These are phyloP conservation scores for Melieria crassipennis DNA, from an alignment of 2,888 invertebrate species.

Conservation along the genomic window DNA sequence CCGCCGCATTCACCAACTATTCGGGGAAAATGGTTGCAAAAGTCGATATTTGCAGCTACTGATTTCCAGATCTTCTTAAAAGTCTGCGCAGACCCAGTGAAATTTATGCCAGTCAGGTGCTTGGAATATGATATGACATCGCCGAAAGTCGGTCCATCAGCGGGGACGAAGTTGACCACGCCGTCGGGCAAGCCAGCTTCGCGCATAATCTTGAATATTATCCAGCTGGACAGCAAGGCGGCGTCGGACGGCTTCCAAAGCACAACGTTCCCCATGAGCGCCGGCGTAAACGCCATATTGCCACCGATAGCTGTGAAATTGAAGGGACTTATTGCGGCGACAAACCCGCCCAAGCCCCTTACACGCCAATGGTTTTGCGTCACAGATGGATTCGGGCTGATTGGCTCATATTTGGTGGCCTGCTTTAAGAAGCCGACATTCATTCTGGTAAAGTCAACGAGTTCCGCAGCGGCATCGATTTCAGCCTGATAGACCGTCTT, in stretches of 20 bases:
- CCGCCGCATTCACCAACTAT: conserved; percentile 97
- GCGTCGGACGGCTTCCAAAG: conserved; percentile 99
- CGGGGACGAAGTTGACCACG: conserved; percentile 95
- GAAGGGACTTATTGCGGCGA: conserved; percentile 97
- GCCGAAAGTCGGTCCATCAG: conserved; percentile 85
- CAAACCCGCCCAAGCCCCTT: conserved; percentile 93
- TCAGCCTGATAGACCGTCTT: conserved; percentile 96
- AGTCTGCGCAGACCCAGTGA: conserved; percentile 95
- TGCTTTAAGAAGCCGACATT: conserved; percentile 84
- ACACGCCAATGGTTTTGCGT: conserved; percentile 84
- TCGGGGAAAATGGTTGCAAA: conserved; percentile 88
- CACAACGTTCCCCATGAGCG: conserved; percentile 90
- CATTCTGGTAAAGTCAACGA: conserved; percentile 91
- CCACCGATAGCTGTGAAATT: conserved; percentile 99
- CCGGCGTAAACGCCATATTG: conserved; percentile 89
- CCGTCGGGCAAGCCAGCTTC: conserved; percentile 97
- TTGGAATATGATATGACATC: conserved; percentile 83
- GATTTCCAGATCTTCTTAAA: conserved; percentile 91
- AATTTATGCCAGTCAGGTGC: conserved; percentile 91
- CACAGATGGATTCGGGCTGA: conserved; percentile 77
- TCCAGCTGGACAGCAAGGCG: conserved; percentile 93
- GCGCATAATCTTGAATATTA: conserved; percentile 87
- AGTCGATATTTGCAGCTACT: conserved; percentile 84
- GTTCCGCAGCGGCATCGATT: conserved; percentile 93
- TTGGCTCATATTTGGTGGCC: conserved; percentile 85